A percentile compares a stretch with the other conserved stretches of the same genome.
Conservation (phyloP, 1,140 invertebrate genomes). For the Drosophila sp. region DNA sequence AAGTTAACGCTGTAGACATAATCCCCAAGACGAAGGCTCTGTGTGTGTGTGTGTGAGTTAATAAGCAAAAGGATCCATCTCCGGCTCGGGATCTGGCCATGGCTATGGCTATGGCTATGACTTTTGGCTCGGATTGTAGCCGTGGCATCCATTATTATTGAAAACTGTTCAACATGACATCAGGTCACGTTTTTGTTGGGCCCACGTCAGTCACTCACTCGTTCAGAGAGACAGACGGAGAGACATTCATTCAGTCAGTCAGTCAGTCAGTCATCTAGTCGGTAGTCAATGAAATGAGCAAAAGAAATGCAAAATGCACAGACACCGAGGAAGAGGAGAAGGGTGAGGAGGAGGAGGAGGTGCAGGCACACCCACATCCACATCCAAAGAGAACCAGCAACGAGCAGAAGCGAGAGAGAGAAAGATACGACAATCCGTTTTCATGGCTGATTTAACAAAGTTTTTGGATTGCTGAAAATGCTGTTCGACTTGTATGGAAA, state of each 20-base stretch:
- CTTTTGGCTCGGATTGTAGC: constrained; percentile 5
- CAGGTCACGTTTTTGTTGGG: constrained; percentile 68
- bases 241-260: constrained; percentile 21
- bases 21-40: constrained; percentile 55
- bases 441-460: constrained; percentile 79
- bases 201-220: constrained; percentile 30
- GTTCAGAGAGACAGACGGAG: not conserved
- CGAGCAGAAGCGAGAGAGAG: not conserved
- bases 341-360: not conserved
- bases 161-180: constrained; percentile 76
- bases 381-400: not conserved
- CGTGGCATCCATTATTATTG: constrained; percentile 62
- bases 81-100: constrained; percentile 12
- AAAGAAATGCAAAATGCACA: constrained; percentile 68
- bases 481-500: constrained; percentile 22
- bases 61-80: constrained; percentile 53
- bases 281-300: constrained; percentile 70
- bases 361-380: not conserved
- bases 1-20: constrained; percentile 39
- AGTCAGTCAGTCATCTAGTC: constrained; percentile 34
- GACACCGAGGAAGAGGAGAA: constrained; percentile 7
- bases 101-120: constrained; percentile 4
- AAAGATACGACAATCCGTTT: constrained; percentile 76
- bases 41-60: constrained; percentile 35
- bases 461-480: constrained; percentile 57